Conservation (phyloP, 2,888 invertebrate species). For the Cryptus viduatorius region DNA sequence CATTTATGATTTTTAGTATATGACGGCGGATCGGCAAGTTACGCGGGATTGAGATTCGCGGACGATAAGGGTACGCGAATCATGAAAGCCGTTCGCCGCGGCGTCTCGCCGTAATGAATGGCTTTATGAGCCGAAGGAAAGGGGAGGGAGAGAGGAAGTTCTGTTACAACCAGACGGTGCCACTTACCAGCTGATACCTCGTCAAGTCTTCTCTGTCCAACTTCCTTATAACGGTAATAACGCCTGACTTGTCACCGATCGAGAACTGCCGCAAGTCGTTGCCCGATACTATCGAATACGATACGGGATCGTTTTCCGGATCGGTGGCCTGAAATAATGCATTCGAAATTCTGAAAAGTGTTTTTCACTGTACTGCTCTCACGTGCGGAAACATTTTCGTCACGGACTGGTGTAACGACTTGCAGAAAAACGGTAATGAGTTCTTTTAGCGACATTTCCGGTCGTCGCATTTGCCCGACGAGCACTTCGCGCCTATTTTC, state of each 20-base stretch:
- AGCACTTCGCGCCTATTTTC: neutral
- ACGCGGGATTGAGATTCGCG: constrained; percentile 49
- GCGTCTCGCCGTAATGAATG: constrained; percentile 63
- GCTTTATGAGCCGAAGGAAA: constrained; percentile 44
- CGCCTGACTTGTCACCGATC: constrained; percentile 94
- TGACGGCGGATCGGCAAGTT: neutral
- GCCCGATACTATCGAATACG: constrained; percentile 94
- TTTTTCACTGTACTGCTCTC: neutral
- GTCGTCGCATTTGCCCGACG: neutral
- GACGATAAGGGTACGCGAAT: constrained; percentile 58
- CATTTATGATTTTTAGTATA: constrained; percentile 15
- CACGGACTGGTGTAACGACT: constrained; percentile 1
- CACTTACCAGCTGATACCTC: constrained; percentile 92
- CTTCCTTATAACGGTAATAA: constrained; percentile 93
- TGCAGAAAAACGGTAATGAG: neutral
- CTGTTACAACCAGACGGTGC: constrained; percentile 51
- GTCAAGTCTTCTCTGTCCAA: constrained; percentile 96
- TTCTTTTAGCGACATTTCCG: neutral
- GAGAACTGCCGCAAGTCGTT: constrained; percentile 95
- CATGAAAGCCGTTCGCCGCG: constrained; percentile 52
- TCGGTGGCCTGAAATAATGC: constrained; percentile 90
- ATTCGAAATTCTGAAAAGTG: constrained; percentile 24
- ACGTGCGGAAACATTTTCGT: neutral
- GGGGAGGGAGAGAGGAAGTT: constrained; percentile 22
- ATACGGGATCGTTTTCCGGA: constrained; percentile 94